Base-by-base conservation (phyloP, 2,888 invertebrate species). In the Hedychridium roseum region DNA sequence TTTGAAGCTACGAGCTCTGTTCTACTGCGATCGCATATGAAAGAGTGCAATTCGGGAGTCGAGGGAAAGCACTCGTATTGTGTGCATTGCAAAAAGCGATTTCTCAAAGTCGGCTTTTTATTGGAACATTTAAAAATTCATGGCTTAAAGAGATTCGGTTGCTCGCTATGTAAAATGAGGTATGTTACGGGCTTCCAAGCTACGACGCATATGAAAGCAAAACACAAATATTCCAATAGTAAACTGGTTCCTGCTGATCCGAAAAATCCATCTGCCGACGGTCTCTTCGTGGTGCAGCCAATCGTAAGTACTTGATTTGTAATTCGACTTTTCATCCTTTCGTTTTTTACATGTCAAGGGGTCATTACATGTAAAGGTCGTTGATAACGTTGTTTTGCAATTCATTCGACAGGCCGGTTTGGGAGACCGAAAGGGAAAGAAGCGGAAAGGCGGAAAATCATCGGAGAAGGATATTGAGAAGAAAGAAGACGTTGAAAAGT, bases 71-170 rank as follows among this genome's bases (percentile, higher is more conserved):
- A 46, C 3, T 57, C 66, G 2, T 64, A 59, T 11, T 70, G 80
- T 18, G 75, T 79, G 12, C 77, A 76, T 28, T 88, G 87, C 61
- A 76, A 71, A 1, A 82, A 81, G 54, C 60, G 64, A 3, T 81
- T 84, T 37, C 79, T 81, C 47, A 80, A 78, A 32, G 58, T 76
- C 1, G 68, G 74, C 1, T 79, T 79, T 27, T 74, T 87, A 14
- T 63, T 84, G 7, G 82, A 84, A 3, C 89, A 89, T 65, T 72
- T 88, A 11, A 82, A 82, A 54, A 69, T 77, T 2, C 89, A 89
- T 54, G 86, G 85, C 0, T 72, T 81, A 0, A 81, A 83, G 57
- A 78, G 84, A 6, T 86, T 83, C 52, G 79, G 81, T 6, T 89
- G 89, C 64, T 82, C 83, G 3, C 38, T 86, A 17, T 89, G 89